Percentiles rank a stretch among this genome's conserved stretches.
Conservation (phyloP, 2,113 vertebrate genomes). For the Ammodytes marinus region DNA sequence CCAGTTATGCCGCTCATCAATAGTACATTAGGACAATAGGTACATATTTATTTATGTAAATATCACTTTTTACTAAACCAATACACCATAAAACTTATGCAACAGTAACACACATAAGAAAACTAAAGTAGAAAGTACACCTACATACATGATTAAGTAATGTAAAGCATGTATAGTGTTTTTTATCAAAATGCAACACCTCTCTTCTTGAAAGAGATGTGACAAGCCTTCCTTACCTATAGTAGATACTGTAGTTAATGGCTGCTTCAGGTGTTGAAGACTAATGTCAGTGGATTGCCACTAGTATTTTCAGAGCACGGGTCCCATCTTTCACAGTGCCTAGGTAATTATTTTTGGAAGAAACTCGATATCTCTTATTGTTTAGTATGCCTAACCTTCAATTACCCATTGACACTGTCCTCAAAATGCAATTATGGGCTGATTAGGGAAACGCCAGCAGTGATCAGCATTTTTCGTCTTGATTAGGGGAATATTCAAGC, state of each 20-base stretch:
- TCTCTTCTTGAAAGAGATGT: neutral
- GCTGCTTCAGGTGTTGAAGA: neutral
- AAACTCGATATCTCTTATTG: conserved; percentile 37
- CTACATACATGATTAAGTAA: no score
- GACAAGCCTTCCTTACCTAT: neutral
- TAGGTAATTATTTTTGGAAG: neutral
- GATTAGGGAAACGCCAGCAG: conserved; percentile 62
- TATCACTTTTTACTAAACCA: neutral
- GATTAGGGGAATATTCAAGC: conserved; percentile 61
- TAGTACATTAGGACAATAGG: neutral
- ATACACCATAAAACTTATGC: no score
- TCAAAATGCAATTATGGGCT: conserved; percentile 59
- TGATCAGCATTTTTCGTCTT: conserved; percentile 57
- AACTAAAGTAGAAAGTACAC: neutral
- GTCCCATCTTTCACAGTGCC: neutral
- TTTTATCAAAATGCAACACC: neutral
- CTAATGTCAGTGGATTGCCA: neutral
- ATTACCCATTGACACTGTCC: conserved; percentile 51
- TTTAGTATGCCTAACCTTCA: conserved; percentile 48
- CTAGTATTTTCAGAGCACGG: neutral
- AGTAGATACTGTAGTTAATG: neutral
- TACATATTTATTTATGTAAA: neutral
- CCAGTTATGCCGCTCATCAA: neutral
- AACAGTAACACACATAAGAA: neutral
- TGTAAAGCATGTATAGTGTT: neutral